Percentiles rank a stretch among this genome's conserved stretches.
These are phyloP conservation scores for Nipponia nippon DNA, from an alignment of 2,113 vertebrate genomes.

Conservation along the genomic window DNA sequence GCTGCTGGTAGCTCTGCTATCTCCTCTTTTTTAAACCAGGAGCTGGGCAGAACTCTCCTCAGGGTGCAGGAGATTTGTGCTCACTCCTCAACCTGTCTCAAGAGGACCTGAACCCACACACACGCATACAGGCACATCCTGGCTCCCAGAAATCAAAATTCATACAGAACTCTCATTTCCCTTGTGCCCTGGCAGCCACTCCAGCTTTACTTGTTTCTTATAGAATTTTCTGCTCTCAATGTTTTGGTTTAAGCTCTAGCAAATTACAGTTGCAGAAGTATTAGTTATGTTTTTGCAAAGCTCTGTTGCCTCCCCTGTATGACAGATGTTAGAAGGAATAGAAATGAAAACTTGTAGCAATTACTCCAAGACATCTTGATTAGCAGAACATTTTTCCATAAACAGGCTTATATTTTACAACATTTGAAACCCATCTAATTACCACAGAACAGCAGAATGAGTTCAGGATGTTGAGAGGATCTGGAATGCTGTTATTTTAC, in stretches of 20 bases:
- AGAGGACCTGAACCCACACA: neutral
- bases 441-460: neutral
- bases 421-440: constrained; percentile 28
- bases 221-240: neutral
- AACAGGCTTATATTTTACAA: neutral
- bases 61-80: neutral
- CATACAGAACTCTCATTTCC: neutral
- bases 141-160: neutral
- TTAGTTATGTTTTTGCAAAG: neutral
- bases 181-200: neutral
- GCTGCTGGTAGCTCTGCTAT: neutral
- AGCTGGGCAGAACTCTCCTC: neutral
- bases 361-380: neutral
- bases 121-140: fast-evolving
- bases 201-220: neutral
- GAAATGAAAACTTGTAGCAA: neutral
- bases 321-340: neutral
- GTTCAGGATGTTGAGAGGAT: constrained; percentile 29
- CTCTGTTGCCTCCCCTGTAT: neutral
- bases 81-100: neutral
- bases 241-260: neutral
- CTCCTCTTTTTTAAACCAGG: neutral
- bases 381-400: neutral
- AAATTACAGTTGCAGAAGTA: neutral
- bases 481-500: constrained; percentile 32